phyloP scores from a whole-genome alignment of 2,113 vertebrate genomes.

The Carlito syrichta region DNA sequence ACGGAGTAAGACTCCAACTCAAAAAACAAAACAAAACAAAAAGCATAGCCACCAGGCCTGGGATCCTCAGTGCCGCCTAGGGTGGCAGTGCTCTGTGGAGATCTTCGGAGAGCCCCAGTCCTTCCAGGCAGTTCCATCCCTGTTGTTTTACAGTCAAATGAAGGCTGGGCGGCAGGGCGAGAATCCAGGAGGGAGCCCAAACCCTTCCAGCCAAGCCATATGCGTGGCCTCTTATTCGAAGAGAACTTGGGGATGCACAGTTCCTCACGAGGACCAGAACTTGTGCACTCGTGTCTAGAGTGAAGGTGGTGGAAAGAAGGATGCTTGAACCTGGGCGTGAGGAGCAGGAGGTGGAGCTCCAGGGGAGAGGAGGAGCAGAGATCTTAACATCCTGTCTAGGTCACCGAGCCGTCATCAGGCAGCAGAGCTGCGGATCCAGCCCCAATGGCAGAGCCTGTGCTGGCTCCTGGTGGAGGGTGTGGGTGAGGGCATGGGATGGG shows the following conservation, averaged over 20 bases:
- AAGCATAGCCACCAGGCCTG: accelerated
- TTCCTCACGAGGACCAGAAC: accelerated
- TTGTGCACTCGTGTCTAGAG: neutral
- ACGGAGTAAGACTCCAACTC: too few relatives aligned
- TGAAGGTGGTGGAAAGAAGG: neutral
- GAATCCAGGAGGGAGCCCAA: neutral
- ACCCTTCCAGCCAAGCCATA: accelerated
- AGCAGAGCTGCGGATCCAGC: neutral
- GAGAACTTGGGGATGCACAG: neutral
- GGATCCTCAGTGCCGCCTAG: accelerated
- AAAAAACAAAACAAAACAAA: too few relatives aligned
- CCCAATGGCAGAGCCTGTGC: neutral
- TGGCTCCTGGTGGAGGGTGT: neutral
- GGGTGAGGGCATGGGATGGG: accelerated
- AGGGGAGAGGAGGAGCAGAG: neutral
- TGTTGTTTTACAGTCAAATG: neutral
- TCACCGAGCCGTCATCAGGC: accelerated
- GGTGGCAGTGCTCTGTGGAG: accelerated
- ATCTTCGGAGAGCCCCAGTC: neutral
- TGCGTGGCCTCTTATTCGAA: neutral
- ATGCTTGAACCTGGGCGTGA: neutral
- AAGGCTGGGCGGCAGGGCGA: neutral
- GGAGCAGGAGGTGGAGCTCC: neutral
- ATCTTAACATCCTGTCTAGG: accelerated
- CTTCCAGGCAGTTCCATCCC: too few relatives aligned